Evolutionary conservation across 2,113 vertebrate species (phyloP).

Genomic region (Strigops habroptila): DNA sequence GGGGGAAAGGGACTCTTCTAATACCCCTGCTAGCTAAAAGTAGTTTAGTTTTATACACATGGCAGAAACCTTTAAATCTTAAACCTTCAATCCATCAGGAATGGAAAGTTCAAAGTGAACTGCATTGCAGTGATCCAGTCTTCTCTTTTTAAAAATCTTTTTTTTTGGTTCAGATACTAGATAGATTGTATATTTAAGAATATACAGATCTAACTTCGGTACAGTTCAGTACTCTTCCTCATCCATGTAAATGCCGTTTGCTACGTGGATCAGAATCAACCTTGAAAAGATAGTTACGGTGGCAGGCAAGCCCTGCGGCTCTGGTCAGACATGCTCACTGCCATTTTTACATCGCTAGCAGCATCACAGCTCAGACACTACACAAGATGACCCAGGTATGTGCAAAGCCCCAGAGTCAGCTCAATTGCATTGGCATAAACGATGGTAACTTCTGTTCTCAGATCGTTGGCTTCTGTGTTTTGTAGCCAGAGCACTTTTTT

Average conservation of each 20-base stretch:
- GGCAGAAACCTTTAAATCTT: conserved; percentile 70
- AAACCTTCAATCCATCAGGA: conserved; percentile 67
- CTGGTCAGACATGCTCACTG: neutral
- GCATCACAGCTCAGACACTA: neutral
- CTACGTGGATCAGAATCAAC: conserved; percentile 21
- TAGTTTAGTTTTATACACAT: conserved; percentile 52
- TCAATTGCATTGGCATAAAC: neutral
- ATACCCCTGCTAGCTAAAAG: conserved; percentile 15
- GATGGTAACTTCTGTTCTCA: neutral
- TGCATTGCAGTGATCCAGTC: conserved; percentile 83
- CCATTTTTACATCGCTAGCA: neutral
- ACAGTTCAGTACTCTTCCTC: conserved; percentile 48
- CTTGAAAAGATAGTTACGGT: neutral
- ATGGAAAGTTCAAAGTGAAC: conserved; percentile 71
- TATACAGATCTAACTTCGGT: conserved; percentile 33
- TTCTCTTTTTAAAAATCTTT: conserved; percentile 35
- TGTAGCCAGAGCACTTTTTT: neutral
- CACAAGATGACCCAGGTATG: neutral
- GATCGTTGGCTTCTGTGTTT: neutral
- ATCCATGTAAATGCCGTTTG: conserved; percentile 30
- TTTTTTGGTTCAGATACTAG: conserved; percentile 85
- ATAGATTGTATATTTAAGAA: conserved; percentile 67
- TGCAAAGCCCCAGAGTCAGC: conserved; percentile 41
- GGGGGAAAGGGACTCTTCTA: conserved; percentile 17
- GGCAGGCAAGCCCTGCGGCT: neutral